Conservation (phyloP, 2,113 vertebrate genomes). For the Entelurus aequoreus region DNA sequence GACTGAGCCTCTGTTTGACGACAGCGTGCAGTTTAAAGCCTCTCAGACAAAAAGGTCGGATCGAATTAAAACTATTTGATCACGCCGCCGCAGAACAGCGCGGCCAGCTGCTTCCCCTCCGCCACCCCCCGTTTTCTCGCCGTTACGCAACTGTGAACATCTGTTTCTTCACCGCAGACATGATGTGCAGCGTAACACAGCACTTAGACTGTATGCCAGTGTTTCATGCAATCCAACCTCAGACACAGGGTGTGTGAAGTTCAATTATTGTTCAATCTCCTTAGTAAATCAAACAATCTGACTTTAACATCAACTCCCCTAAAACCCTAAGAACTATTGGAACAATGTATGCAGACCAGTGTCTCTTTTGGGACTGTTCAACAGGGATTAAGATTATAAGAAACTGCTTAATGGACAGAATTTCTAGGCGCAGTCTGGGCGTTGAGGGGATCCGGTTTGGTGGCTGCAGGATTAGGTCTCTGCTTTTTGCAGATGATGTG, state of each 20-base stretch:
- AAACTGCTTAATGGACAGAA: too few species aligned
- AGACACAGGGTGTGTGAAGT: conserved; percentile 29
- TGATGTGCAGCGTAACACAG: conserved; percentile 40
- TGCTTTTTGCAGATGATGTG: too few species aligned
- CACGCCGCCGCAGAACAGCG: conserved; percentile 41
- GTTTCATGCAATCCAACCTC: conserved; percentile 34
- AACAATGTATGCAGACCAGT: conserved; percentile 71
- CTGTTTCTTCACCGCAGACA: conserved; percentile 54
- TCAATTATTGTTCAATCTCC: conserved; percentile 5
- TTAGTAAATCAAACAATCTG: conserved; percentile 49
- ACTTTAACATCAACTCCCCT: conserved; percentile 55
- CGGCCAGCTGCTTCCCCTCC: conserved; percentile 24
- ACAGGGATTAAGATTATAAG: conserved; percentile 44
- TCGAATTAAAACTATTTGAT: conserved; percentile 65
- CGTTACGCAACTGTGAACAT: conserved; percentile 65
- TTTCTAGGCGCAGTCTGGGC: too few species aligned
- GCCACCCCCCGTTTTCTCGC: conserved; percentile 1
- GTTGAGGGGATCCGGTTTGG: too few species aligned
- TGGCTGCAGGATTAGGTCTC: too few species aligned
- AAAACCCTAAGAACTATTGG: conserved; percentile 33
- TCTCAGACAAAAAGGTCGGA: conserved; percentile 46
- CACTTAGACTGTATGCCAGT: conserved; percentile 16
- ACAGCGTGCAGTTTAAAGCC: conserved; percentile 27
- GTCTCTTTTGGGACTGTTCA: conserved; percentile 65
- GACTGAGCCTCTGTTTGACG: conserved; percentile 24